Percentiles rank a stretch among this genome's conserved stretches.
phyloP scores from a whole-genome alignment of 2,888 invertebrate genomes.

The Notodonta ziczac region DNA sequence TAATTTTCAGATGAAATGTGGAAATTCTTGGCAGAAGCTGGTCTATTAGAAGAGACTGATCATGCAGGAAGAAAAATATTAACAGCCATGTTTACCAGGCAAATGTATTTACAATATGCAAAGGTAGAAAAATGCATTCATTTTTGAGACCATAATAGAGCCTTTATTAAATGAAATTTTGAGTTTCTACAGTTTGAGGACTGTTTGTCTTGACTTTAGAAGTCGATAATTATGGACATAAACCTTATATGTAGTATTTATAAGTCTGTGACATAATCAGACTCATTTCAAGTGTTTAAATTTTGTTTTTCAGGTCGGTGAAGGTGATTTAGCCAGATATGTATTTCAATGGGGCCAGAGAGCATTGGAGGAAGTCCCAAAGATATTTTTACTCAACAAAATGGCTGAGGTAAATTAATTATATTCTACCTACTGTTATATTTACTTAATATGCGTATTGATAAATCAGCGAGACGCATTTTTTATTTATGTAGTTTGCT shows the following conservation, averaged over 20 bases:
- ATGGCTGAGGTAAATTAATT: conserved; percentile 72
- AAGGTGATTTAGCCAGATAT: conserved; percentile 62
- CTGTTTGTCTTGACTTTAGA: not conserved
- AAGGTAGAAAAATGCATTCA: conserved; percentile 52
- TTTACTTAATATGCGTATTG: not conserved
- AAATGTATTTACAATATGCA: conserved; percentile 64
- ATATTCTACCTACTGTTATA: not conserved
- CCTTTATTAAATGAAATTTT: too few relatives aligned
- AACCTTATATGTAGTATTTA: too few relatives aligned
- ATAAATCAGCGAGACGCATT: too few relatives aligned
- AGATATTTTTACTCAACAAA: conserved; percentile 75
- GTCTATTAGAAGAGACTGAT: conserved; percentile 67
- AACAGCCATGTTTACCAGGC: conserved; percentile 63
- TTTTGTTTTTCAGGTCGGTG: conserved; percentile 60
- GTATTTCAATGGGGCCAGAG: conserved; percentile 83
- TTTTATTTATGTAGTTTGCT: not conserved
- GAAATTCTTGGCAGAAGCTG: conserved; percentile 72
- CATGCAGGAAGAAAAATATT: conserved; percentile 60
- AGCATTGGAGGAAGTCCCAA: conserved; percentile 76
- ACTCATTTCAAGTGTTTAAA: not conserved
- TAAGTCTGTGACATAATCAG: too few relatives aligned
- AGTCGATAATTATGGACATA: not conserved
- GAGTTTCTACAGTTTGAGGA: not conserved
- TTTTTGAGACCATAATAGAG: too few relatives aligned
- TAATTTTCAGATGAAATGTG: conserved; percentile 74